Base-by-base conservation (phyloP, 2,888 invertebrate genomes). In the Hypomecis punctinalis region DNA sequence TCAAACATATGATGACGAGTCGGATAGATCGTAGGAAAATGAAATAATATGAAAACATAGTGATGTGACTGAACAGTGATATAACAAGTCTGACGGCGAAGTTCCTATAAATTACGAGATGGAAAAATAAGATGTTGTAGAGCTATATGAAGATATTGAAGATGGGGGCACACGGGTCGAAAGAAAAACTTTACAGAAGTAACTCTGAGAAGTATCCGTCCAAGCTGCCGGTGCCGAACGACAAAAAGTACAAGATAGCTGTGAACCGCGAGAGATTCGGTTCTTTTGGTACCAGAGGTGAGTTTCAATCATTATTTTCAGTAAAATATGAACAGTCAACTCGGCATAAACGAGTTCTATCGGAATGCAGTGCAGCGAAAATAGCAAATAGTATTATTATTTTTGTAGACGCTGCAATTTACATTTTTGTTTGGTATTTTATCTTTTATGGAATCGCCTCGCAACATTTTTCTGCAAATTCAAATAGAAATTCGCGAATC, bases 131-230 rank as follows among this genome's bases (percentile, higher is more conserved):
- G 76, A 87, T 88, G 89, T 76, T 77, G 73, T 83, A 75, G 84
- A 79, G 76, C 43, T 88, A 84, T 68, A 87, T 88, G 88, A 89
- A 83, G 83, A 80, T 82, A 74, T 76, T 81, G 81, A 94, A 90
- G 84, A 96, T 96, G 96, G 96, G 96, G 77, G 96, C 96, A 73
- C 95, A 96, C 90, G 95, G 96, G 80, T 96, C 96, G 66, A 96
- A 96, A 93, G 96, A 96, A 88, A 96, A 96, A 89, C 92, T 96
- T 71, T 94, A 94, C 78, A 93, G 95, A 80, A 94, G 95, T 73
- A 93, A 94, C 77, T 95, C 96, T 47, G 95, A 95, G 85, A 93
- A 93, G 72, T 91, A 90, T 85, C 93, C 92, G 79, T 90, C 94
- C 71, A 94, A 94, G 81, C 84, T 94, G 67, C 93, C 93, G 52